Conservation (phyloP, 2,797 vertebrate genomes). For the Erethizon dorsatum region DNA sequence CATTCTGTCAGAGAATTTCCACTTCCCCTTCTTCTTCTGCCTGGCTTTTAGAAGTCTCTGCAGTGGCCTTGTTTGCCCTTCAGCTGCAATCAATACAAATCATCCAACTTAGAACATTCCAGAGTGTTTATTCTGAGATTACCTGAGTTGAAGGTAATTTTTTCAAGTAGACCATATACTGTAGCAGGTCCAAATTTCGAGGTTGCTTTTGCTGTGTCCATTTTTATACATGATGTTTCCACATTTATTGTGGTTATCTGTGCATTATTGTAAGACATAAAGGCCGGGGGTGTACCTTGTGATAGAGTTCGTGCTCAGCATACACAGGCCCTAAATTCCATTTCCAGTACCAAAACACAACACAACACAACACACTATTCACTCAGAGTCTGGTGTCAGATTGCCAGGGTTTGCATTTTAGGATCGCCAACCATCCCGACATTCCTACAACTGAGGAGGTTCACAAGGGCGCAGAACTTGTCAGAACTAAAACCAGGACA, state of each 20-base stretch:
- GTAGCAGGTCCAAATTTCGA: neutral
- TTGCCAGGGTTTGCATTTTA: neutral
- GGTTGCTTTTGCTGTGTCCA: neutral
- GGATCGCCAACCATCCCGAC: neutral
- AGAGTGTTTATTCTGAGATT: neutral
- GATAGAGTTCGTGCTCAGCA: neutral
- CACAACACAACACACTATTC: neutral
- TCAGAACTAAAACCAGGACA: neutral
- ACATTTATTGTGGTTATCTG: neutral
- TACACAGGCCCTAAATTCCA: neutral
- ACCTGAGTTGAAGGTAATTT: conserved; percentile 39
- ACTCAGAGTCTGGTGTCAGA: neutral
- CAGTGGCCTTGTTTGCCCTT: neutral
- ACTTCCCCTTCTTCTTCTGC: neutral
- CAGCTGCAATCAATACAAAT: conserved; percentile 22
- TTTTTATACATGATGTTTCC: neutral
- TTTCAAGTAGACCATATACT: neutral
- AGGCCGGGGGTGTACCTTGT: neutral
- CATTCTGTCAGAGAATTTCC: neutral
- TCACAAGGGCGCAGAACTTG: neutral
- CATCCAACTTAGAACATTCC: neutral
- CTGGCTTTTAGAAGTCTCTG: neutral
- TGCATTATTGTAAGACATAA: neutral
- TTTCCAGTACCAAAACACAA: neutral
- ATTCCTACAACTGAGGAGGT: neutral